A percentile compares a stretch with the other conserved stretches of the same genome.
Conservation (phyloP, 2,113 vertebrate species). For the Megaptera novaeangliae region DNA sequence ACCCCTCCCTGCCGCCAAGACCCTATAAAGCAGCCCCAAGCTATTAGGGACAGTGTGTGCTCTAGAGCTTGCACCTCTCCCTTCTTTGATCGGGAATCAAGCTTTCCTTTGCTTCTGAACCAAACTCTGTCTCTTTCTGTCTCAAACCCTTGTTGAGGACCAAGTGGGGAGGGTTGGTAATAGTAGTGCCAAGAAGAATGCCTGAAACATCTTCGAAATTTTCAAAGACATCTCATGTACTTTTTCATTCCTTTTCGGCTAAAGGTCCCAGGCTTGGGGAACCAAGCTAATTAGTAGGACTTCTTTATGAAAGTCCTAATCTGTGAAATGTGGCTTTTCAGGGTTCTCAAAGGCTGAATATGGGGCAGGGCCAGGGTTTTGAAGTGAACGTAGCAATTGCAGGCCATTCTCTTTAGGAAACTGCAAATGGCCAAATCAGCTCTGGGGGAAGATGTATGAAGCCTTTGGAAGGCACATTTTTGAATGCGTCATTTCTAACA, state of each 20-base stretch:
- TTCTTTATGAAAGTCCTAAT: slow-evolving; percentile 23
- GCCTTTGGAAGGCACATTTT: background rate
- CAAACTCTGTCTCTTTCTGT: background rate
- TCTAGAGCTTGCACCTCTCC: background rate
- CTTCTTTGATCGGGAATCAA: background rate
- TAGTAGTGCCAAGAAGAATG: background rate
- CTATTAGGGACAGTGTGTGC: background rate
- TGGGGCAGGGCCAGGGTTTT: background rate
- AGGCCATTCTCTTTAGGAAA: background rate
- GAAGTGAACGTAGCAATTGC: background rate
- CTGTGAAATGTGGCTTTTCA: slow-evolving; percentile 34
- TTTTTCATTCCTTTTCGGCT: background rate
- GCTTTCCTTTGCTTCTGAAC: background rate
- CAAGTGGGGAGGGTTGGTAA: background rate
- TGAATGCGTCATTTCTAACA: background rate
- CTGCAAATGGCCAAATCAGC: background rate
- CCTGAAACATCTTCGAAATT: background rate
- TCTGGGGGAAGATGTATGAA: background rate
- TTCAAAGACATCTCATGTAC: background rate
- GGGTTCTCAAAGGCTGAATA: background rate
- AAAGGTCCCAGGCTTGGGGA: background rate
- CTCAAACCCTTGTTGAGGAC: background rate
- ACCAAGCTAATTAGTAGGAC: background rate
- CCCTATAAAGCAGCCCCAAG: background rate
- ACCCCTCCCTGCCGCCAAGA: background rate